phyloP scores from a whole-genome alignment of 1,140 invertebrate species.

The Cyclargus thomasi region DNA sequence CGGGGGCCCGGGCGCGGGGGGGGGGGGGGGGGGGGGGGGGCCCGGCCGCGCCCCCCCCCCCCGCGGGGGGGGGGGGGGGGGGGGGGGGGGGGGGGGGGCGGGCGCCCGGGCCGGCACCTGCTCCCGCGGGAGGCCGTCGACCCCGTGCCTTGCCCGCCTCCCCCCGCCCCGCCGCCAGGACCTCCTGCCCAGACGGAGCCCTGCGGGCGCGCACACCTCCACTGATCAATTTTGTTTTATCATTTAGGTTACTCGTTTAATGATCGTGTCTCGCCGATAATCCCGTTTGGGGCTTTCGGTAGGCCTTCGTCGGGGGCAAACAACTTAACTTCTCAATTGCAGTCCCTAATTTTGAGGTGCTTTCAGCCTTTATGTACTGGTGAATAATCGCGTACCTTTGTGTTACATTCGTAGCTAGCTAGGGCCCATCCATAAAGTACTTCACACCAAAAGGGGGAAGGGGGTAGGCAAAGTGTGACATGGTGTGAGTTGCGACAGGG shows the following conservation, averaged over 20 bases:
- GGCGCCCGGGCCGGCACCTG: constrained; percentile 26
- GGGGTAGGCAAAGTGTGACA: too few relatives aligned
- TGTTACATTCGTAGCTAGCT: too few relatives aligned
- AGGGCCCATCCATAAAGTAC: too few relatives aligned
- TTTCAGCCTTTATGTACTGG: background rate
- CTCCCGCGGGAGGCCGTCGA: constrained; percentile 26
- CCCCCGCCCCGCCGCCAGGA: constrained; percentile 4
- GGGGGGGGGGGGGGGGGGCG: background rate
- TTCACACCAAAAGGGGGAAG: too few relatives aligned
- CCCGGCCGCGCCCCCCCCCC: background rate
- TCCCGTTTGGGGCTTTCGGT: background rate
- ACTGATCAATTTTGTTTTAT: background rate
- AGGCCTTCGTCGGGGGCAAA: background rate
- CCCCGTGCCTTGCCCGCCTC: constrained; percentile 9
- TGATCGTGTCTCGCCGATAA: background rate
- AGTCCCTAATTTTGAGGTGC: background rate
- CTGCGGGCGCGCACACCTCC: constrained; percentile 2
- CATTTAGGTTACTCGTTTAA: background rate
- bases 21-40: constrained; percentile 15
- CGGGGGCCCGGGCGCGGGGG: too few relatives aligned
- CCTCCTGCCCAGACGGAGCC: background rate
- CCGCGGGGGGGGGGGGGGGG: too few relatives aligned
- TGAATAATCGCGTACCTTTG: too few relatives aligned
- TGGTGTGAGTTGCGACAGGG: too few relatives aligned
- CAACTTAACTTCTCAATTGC: background rate